Percentiles rank a stretch among this genome's conserved stretches.
phyloP scores from a whole-genome alignment of 2,797 vertebrate species.

The Gadopsis marmoratus region DNA sequence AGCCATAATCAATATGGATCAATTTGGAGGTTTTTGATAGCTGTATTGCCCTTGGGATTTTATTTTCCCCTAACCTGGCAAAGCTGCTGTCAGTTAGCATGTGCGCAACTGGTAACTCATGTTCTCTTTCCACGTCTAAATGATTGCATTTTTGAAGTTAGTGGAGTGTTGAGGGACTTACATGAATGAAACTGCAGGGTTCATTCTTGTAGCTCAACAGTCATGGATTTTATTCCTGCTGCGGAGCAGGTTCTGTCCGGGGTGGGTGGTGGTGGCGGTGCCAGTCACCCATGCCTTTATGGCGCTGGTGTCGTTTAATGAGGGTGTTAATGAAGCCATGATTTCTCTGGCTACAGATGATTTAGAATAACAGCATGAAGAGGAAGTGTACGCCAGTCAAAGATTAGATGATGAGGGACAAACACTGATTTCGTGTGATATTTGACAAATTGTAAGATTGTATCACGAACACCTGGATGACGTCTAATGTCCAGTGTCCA shows the following conservation, averaged over 20 bases:
- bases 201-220: background rate
- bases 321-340: constrained; percentile 51
- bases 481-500: background rate
- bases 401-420: background rate
- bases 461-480: background rate
- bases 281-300: constrained; percentile 30
- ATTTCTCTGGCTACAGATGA: constrained; percentile 23
- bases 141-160: background rate
- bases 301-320: constrained; percentile 26
- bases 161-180: background rate
- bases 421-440: background rate
- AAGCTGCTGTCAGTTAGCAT: background rate
- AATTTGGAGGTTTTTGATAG: background rate
- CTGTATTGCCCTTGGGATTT: background rate
- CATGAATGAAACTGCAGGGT: background rate
- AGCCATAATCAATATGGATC: background rate
- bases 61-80: background rate
- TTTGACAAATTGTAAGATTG: background rate
- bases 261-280: background rate
- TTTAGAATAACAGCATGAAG: constrained; percentile 3
- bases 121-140: background rate
- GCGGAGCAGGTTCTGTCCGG: background rate
- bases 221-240: background rate
- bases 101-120: background rate
- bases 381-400: background rate